phyloP scores from a whole-genome alignment of 2,888 invertebrate genomes.

The Cylindroiulus punctatus region DNA sequence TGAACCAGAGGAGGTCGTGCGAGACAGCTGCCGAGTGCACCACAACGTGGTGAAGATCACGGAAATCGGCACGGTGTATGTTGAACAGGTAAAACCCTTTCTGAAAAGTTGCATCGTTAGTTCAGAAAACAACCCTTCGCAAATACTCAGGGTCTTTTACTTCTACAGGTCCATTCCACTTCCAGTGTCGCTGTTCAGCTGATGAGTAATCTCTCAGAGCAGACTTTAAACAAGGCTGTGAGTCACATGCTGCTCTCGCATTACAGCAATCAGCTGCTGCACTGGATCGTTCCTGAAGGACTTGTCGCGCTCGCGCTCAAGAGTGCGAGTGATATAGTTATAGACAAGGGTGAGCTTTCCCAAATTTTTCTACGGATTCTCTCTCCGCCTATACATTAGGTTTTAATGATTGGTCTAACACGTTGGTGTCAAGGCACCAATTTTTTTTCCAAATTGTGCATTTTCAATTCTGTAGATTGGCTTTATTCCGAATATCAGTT shows the following conservation, averaged over 20 bases:
- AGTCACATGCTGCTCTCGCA: constrained; percentile 50
- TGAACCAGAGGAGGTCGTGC: background rate
- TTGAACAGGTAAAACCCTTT: constrained; percentile 46
- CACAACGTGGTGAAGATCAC: constrained; percentile 47
- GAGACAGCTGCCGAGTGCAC: constrained; percentile 44
- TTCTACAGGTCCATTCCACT: constrained; percentile 45
- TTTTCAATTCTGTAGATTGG: too few relatives aligned
- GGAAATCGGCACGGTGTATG: constrained; percentile 15
- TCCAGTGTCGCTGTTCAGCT: background rate
- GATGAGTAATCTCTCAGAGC: background rate
- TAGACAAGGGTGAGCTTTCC: background rate
- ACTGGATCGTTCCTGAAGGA: constrained; percentile 28
- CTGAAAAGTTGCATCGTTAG: background rate
- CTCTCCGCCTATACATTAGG: too few relatives aligned
- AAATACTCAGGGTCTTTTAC: background rate
- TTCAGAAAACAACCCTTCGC: constrained; percentile 11
- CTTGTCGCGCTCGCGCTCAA: constrained; percentile 36
- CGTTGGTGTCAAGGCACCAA: too few relatives aligned
- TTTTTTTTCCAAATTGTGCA: too few relatives aligned
- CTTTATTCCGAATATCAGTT: constrained; percentile 48
- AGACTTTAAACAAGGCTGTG: constrained; percentile 16
- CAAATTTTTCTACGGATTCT: too few relatives aligned
- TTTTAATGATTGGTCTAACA: too few relatives aligned
- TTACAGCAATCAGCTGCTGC: constrained; percentile 55
- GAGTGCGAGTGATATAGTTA: background rate